Conservation (phyloP, 92 coral and sea anemone genomes). For the Micromussa lordhowensis region DNA sequence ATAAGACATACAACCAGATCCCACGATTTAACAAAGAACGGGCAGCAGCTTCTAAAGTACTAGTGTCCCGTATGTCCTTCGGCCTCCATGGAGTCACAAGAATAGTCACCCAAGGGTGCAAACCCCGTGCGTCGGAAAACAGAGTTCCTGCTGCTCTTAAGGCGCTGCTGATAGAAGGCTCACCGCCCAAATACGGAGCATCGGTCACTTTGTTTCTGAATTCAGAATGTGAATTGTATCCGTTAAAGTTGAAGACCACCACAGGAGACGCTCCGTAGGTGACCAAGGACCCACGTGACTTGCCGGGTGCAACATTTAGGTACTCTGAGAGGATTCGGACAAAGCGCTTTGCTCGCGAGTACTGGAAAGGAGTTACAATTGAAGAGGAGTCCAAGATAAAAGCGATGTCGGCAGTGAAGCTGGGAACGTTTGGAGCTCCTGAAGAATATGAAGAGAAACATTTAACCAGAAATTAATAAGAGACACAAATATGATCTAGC, state of each 20-base stretch:
- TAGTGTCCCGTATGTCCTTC: background rate
- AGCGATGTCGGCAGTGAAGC: slow-evolving; percentile 62
- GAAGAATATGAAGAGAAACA: background rate
- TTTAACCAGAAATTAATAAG: background rate
- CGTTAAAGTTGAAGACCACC: slow-evolving; percentile 51
- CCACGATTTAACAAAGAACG: slow-evolving; percentile 59
- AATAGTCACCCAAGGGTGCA: slow-evolving; percentile 42
- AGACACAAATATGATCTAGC: background rate
- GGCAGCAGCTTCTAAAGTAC: slow-evolving; percentile 27
- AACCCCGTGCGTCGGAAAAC: slow-evolving; percentile 38
- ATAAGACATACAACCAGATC: slow-evolving; percentile 53
- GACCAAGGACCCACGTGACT: slow-evolving; percentile 72
- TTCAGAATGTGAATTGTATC: slow-evolving; percentile 30
- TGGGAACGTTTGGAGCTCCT: slow-evolving; percentile 31
- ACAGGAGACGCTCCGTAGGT: slow-evolving; percentile 56
- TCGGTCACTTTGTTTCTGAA: slow-evolving; percentile 53
- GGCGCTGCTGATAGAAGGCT: slow-evolving; percentile 21
- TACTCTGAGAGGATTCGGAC: slow-evolving; percentile 58
- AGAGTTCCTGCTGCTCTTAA: slow-evolving; percentile 36
- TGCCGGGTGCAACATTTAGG: slow-evolving; percentile 63
- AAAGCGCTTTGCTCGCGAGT: slow-evolving; percentile 61
- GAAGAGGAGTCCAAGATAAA: slow-evolving; percentile 77
- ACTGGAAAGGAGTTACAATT: slow-evolving; percentile 53
- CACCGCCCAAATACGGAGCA: slow-evolving; percentile 71
- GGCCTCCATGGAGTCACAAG: slow-evolving; percentile 45